Percentiles rank a stretch among this genome's conserved stretches.
phyloP scores from a whole-genome alignment of 2,888 invertebrate genomes.

The Antheraea yamamai region DNA sequence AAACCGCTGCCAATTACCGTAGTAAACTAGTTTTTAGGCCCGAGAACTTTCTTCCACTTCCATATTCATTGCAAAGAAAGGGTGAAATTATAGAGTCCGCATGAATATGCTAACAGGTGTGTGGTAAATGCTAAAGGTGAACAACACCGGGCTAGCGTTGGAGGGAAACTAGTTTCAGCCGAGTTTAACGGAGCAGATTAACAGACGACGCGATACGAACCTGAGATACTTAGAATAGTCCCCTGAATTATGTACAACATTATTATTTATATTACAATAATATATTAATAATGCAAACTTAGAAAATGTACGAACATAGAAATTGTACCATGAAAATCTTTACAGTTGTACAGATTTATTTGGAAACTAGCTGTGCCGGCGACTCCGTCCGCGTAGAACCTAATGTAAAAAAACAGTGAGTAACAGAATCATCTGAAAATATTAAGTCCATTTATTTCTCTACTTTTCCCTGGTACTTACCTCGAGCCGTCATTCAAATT shows the following conservation, averaged over 20 bases:
- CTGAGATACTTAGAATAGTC: neutral
- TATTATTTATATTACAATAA: neutral
- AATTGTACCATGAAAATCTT: too few species aligned
- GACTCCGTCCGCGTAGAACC: too few species aligned
- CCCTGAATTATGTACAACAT: neutral
- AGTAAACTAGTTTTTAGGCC: constrained; percentile 68
- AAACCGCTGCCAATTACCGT: constrained; percentile 67
- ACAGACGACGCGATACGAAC: constrained; percentile 21
- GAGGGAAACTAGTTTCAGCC: constrained; percentile 12
- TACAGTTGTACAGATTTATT: too few species aligned
- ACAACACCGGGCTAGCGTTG: constrained; percentile 49
- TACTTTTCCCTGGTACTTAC: too few species aligned
- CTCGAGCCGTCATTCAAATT: too few species aligned
- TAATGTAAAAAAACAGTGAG: too few species aligned
- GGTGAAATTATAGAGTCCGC: constrained; percentile 72
- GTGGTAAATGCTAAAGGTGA: constrained; percentile 78
- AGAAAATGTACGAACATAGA: too few species aligned
- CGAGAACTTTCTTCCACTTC: constrained; percentile 79
- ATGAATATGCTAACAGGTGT: constrained; percentile 72
- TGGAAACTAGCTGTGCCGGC: too few species aligned
- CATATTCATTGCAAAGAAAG: constrained; percentile 79
- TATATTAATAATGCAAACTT: neutral
- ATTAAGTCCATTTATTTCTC: too few species aligned
- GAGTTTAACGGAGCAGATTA: constrained; percentile 17
- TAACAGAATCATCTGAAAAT: too few species aligned